Evolutionary conservation across 2,113 vertebrate genomes (phyloP), one percentile per base, ranked within the genome.

Genomic region (Panthera tigris): DNA sequence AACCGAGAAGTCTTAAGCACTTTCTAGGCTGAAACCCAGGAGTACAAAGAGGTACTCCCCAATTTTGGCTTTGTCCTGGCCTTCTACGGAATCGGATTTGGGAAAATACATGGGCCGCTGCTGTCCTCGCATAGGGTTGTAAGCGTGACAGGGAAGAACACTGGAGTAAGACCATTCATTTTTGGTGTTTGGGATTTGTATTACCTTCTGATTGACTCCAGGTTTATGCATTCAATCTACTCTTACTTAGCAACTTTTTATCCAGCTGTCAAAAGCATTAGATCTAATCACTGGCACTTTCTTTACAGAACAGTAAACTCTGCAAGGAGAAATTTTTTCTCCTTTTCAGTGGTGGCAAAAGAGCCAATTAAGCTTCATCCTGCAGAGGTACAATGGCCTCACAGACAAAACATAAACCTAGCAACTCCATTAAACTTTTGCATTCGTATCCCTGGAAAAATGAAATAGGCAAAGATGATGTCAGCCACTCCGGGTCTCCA

Each of bases 281-380:
- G 94, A 98, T 97, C 95, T 97, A 97, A 98, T 97, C 97, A 97
- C 97, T 91, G 93, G 61, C 94, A 95, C 95, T 97, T 97, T 98
- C 96, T 95, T 97, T 92, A 90, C 55, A 94, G 91, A 98, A 95
- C 39, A 82, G 95, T 93, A 95, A 97, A 93, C 95, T 96, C 63
- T 61, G 82, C 91, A 86, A 90, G 66, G 94, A 88, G 96, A 78
- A 92, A 87, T 91, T 82, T 97, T 96, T 71, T 33, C 29, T 66
- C 36, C 65, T 81, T 96, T 98, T 92, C 94, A 82, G 52, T 69
- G 55, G 81, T 84, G 89, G 93, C 68, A 86, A 98, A 95, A 94
- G 76, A 97, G 84, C 95, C 97, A 95, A 95, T 98, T 98, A 96
- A 97, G 89, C 92, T 92, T 83, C 36, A n/a, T 95, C 96, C 94